Base-by-base conservation (phyloP, 2,888 invertebrate genomes). In the Epinotia brunnichana region DNA sequence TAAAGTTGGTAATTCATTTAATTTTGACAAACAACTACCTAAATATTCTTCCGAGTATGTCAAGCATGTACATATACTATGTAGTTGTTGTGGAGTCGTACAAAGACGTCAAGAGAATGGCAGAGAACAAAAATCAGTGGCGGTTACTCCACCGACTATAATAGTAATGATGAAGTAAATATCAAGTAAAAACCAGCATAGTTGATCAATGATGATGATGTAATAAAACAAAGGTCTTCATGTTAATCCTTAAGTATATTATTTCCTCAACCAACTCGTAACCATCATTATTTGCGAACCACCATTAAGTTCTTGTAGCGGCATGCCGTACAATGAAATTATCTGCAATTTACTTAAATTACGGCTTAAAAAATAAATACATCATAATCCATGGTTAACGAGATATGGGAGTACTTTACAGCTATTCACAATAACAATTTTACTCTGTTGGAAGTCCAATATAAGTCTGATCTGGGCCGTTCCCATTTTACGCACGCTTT, bases 281-380 rank as follows among this genome's bases (percentile, higher is more conserved):
- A 62, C 48, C 48, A 62, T 63, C 56, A 63, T 57, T 56, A 39
- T 35, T 61, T 51, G 63, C 51, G 59, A 73, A 51, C 54, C 41
- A 35, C 68, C 63, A 53, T 63, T 63, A 62, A 48, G 35, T 73
- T 73, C 63, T 73, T 73, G 68, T 60, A 21, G 62, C 53, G 64
- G 51, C 67, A 21, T 44, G 61, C n/a, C 53, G 71, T 67, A 72
- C 68, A 73, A 73, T 69, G 57, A 73, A 63, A 73, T 73, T 68
- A 68, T 68, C 56, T 57, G 62, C 39, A 69, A 73, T 69, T 69
- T 63, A 63, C 73, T 63, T 69, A 63, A 73, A 73, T 73, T 73
- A 41, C 41, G 29, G 73, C 24, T 68, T 63, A 73, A 73, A 73
- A 72, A 69, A 68, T 62, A 72, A 68, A 73, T 73, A 73, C 73